Base-by-base conservation (phyloP, 2,888 invertebrate genomes). In the Hartigia nigra region DNA sequence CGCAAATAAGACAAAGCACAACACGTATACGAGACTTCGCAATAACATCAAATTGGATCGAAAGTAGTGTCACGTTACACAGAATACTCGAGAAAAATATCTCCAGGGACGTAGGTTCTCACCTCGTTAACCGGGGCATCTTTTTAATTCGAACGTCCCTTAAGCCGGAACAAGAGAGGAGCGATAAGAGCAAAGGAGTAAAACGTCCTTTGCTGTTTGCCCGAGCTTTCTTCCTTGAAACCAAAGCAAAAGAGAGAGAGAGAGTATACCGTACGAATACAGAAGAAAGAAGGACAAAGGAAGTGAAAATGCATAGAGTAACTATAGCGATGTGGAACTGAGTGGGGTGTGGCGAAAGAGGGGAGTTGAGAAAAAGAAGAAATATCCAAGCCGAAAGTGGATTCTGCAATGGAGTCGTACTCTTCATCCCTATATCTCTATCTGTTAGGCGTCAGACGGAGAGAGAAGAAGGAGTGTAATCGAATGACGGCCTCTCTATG, bases 171-270 rank as follows among this genome's bases (percentile, higher is more conserved):
- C 39, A 23, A 55, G 39, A 14, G 14, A 14, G 14, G 9, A 31
- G 74, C 3, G 74, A 23, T 36, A 74, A n/a, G 1, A 3, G 4
- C 3, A 0, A 14, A 3, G 23, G 23, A 39, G 39, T 1, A 75
- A 31, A 35, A 55, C 23, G 76, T 14, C 14, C 14, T 9, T 23
- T 9, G 39, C 23, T 23, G 39, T 55, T 55, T 55, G 39, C 23
- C 39, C 23, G 39, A 55, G 39, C 5, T 55, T 55, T 14, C 23
- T 55, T 2, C 23, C 23, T 9, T 2, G 39, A 55, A 69, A 32
- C 9, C 39, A n/a, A n/a, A 70, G 31, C 14, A 9, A 39, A 72
- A 70, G 72, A 80, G 72, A 72, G 75, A 37, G 74, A 70, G 79
- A 75, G 70, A 70, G 78, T 23, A 14, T 39, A 39, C 39, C 39